Evolutionary conservation across 64 coral and sea anemone genomes (phyloP).

Genomic region (Catalaphyllia jardinei): DNA sequence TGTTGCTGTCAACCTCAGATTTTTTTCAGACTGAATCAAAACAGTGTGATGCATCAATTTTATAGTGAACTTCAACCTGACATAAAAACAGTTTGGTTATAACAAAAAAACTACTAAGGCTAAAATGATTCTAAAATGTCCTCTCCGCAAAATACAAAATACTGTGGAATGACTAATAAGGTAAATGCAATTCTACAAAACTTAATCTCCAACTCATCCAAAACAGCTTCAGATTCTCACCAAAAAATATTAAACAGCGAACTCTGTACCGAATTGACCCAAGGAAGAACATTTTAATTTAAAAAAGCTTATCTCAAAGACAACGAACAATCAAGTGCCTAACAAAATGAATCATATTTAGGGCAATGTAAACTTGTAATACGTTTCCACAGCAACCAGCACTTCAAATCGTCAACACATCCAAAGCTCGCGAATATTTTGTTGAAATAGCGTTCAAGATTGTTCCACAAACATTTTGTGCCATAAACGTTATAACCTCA

Average conservation of each 20-base stretch:
- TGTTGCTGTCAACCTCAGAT: too few relatives aligned
- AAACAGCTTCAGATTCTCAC: neutral
- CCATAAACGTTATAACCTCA: neutral
- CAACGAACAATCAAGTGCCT: too few relatives aligned
- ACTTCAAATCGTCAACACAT: neutral
- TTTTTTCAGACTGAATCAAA: too few relatives aligned
- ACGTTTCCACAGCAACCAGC: slow-evolving; percentile 23
- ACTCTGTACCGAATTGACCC: neutral
- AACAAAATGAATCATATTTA: too few relatives aligned
- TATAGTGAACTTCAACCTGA: too few relatives aligned
- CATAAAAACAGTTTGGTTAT: too few relatives aligned
- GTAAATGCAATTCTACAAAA: neutral
- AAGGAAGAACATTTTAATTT: neutral
- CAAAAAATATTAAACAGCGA: neutral
- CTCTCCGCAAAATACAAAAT: too few relatives aligned
- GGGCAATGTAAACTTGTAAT: neutral
- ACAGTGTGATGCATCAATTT: too few relatives aligned
- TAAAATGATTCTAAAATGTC: too few relatives aligned
- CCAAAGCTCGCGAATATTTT: neutral
- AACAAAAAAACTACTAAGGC: too few relatives aligned
- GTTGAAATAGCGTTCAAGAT: neutral
- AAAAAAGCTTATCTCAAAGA: neutral
- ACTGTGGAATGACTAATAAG: too few relatives aligned
- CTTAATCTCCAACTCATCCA: neutral
- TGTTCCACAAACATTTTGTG: too few relatives aligned